A percentile compares a stretch with the other conserved stretches of the same genome.
Evolutionary conservation across 2,797 vertebrate genomes (phyloP).

Genomic region (Falco novaeseelandiae): DNA sequence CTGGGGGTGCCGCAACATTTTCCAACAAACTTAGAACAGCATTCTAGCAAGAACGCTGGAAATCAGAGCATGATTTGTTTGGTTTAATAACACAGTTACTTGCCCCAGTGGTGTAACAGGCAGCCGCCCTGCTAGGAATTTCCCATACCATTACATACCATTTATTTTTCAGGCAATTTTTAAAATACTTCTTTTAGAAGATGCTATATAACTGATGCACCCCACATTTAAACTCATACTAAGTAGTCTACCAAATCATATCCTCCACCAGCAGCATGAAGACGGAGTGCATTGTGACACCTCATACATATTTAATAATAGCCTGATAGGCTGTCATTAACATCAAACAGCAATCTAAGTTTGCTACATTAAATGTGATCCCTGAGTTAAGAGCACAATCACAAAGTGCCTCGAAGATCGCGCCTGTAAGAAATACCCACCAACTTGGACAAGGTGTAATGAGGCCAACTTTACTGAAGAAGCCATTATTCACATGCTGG

Average conservation of each 20-base stretch:
- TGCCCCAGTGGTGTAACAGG: neutral
- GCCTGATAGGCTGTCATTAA: conserved; percentile 71
- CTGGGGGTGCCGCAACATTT: neutral
- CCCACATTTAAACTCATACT: neutral
- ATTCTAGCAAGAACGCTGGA: neutral
- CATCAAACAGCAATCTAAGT: conserved; percentile 65
- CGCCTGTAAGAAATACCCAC: conserved; percentile 24
- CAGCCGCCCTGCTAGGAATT: neutral
- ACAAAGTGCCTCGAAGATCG: conserved; percentile 39
- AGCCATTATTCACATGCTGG: neutral
- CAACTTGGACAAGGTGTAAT: conserved; percentile 30
- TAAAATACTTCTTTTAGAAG: neutral
- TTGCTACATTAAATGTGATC: conserved; percentile 73
- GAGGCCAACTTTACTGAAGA: conserved; percentile 20
- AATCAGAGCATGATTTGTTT: neutral
- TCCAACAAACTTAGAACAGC: neutral
- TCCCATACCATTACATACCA: neutral
- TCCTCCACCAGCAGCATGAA: conserved; percentile 42
- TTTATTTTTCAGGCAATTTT: neutral
- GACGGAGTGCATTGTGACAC: conserved; percentile 39
- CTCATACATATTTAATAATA: conserved; percentile 72
- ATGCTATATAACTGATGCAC: neutral
- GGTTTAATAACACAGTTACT: neutral
- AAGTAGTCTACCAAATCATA: conserved; percentile 30
- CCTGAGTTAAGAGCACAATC: conserved; percentile 60